Base-by-base conservation (phyloP, 2,113 vertebrate genomes). In the Proterorhinus semilunaris region DNA sequence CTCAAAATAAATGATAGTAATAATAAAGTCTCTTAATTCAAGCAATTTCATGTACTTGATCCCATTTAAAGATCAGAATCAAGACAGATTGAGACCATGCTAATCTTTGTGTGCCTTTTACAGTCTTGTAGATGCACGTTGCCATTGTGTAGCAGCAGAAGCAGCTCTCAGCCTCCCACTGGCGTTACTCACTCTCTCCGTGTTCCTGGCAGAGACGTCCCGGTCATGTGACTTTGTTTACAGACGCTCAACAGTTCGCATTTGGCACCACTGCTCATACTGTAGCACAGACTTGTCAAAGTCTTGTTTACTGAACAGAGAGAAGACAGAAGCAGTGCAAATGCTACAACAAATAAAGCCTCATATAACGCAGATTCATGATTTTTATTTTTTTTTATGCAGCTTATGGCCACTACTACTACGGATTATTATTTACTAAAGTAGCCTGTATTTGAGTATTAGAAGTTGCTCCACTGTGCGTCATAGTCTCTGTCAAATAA, bases 161-260 rank as follows among this genome's bases (percentile, higher is more conserved):
- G 42, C 58, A 44, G 58, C 58, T 45, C 58, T 9, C 58, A 16
- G 58, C 58, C 58, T 61, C 36, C 58, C 58, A 45, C 58, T n/a
- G 12, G 42, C 6, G 58, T 44, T 61, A 61, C 58, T 44, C 58
- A 8, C 58, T n/a, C 36, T 5, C 58, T 44, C 58, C 36, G 9
- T 7, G 58, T 42, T 61, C 58, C 58, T 61, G 58, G 58, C 58
- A n/a, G 10, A n/a, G 42, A n/a, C 7, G 44, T 8, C 42, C 13
- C 7, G 12, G 55, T 45, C 58, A 61, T n/a, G 58, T 61, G 58
- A 61, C 58, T 61, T 16, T 45, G 58, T 61, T 61, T 61, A 45
- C 42, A n/a, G 58, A 43, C 42, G 1, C 13, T 61, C 42, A 42
- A n/a, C 58, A 45, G 42, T 44, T 45, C 44, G 58, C 42, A 42